Base-by-base conservation (phyloP, 2,888 invertebrate genomes). In the Parnassius orleans region DNA sequence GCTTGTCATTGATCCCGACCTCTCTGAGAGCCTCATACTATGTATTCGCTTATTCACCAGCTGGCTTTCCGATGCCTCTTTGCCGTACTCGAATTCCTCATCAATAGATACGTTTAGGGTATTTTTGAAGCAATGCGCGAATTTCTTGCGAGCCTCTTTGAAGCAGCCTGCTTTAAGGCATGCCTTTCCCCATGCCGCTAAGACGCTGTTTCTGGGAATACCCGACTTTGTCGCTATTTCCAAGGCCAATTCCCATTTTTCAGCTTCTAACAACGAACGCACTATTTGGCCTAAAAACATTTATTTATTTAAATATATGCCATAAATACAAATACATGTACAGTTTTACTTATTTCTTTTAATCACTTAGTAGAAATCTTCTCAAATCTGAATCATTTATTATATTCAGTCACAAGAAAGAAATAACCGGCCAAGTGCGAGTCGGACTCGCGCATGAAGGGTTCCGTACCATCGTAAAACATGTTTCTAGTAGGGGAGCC, bases 211-310 rank as follows among this genome's bases (percentile, higher is more conserved):
- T 9, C 94, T 93, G 15, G 97, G 95, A 15, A 97, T 87, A 0
- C 97, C 97, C 64, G 95, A 95, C 86, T 98, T 98, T 0, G 97
- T 96, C 2, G 97, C 97, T 52, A 98, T 95, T 76, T 96, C 96
- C 60, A 96, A 77, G 0, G 96, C 98, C 51, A 98, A 81, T 63
- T 95, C 93, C 95, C 97, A 97, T 76, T 97, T 94, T 76, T 98
- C 98, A 1, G 95, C 94, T 82, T 96, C 95, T n/a, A 98, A 91
- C 5, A 98, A 85, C 53, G 95, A 94, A 63, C 96, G 93, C 52
- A 96, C 87, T 56, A 94, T 94, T 70, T 94, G 93, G 73, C 93
- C 93, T 84, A 91, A 79, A 53, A 84, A 11, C 19, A n/a, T 14
- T 48, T 2, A 14, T 48, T 48, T 33, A 33, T 33, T 33, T 19